Evolutionary conservation across 1,140 invertebrate genomes (phyloP), one percentile per base, ranked within the genome.

Genomic region (Sycobia sp.): DNA sequence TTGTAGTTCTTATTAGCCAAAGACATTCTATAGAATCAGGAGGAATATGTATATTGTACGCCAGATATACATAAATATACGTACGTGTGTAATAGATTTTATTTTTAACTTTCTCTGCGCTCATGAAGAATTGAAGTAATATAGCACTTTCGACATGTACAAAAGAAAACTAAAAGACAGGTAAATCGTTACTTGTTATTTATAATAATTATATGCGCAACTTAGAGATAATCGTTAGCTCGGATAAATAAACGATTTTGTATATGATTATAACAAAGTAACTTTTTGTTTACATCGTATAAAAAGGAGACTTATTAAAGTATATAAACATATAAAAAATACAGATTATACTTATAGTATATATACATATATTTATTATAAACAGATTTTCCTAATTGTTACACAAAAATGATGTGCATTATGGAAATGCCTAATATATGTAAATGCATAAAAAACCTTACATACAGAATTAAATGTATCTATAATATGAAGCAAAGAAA

Each of bases 1-100:
- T 27, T 14, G 69, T 69, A 73, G 62, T 59, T 71, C 57, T 67
- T 69, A 72, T 75, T 73, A 77, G 73, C 76, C 76, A 78, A 78
- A 78, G 74, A 76, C 62, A 67, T 71, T 74, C 69, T n/a, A n/a
- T 67, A 66, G 64, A 68, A 66, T 61, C 54, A 66, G 58, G 32
- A 56, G 27, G 54, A n/a, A n/a, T n/a, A n/a, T n/a, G n/a, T n/a
- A n/a, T n/a, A n/a, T n/a, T n/a, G n/a, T n/a, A n/a, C n/a, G n/a
- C n/a, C 5, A 23, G 13, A 39, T 32, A 43, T 41, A 60, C n/a
- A 43, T 38, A 29, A 3, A 55, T 8, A 41, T 14, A 36, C 7
- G 32, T 14, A 14, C 7, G 32, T 8, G 32, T 3, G 16, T 13
- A 43, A n/a, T 70, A 69, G 44, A 67, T 69, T 69, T 64, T 66